Evolutionary conservation across 2,888 invertebrate species (phyloP).

Genomic region (Pseudanteris insignis): DNA sequence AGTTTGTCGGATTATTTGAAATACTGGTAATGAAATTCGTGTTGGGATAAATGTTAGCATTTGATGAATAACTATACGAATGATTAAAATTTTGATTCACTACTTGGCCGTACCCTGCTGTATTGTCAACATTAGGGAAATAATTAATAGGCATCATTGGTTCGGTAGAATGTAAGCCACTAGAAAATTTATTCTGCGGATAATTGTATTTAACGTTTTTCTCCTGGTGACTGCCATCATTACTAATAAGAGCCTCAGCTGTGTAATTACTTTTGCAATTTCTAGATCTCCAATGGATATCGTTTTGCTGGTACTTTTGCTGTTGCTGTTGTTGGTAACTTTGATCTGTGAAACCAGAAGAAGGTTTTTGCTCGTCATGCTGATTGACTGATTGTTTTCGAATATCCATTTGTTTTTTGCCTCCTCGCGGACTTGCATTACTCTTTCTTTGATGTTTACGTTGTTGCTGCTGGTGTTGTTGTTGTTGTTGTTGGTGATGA

Average conservation of each 20-base stretch:
- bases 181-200: constrained; percentile 60
- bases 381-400: constrained; percentile 58
- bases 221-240: constrained; percentile 55
- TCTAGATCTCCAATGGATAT: constrained; percentile 60
- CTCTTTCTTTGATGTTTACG: constrained; percentile 61
- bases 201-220: constrained; percentile 63
- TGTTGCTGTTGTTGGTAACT: constrained; percentile 48
- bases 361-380: constrained; percentile 53
- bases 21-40: constrained; percentile 63
- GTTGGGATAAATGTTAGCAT: constrained; percentile 62
- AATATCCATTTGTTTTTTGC: constrained; percentile 61
- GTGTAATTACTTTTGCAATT: constrained; percentile 66
- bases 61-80: constrained; percentile 61
- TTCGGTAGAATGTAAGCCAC: constrained; percentile 52
- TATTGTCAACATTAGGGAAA: constrained; percentile 61
- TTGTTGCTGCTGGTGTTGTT: constrained; percentile 51
- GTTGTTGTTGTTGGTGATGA: constrained; percentile 47
- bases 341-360: constrained; percentile 47
- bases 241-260: constrained; percentile 64
- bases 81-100: constrained; percentile 64
- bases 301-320: constrained; percentile 59
- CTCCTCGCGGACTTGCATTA: constrained; percentile 57
- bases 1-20: constrained; percentile 60
- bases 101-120: constrained; percentile 59
- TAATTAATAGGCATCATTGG: constrained; percentile 62